These are phyloP conservation scores for Gobionotothen gibberifrons DNA, from an alignment of 2,797 vertebrate species.

Conservation along the genomic window DNA sequence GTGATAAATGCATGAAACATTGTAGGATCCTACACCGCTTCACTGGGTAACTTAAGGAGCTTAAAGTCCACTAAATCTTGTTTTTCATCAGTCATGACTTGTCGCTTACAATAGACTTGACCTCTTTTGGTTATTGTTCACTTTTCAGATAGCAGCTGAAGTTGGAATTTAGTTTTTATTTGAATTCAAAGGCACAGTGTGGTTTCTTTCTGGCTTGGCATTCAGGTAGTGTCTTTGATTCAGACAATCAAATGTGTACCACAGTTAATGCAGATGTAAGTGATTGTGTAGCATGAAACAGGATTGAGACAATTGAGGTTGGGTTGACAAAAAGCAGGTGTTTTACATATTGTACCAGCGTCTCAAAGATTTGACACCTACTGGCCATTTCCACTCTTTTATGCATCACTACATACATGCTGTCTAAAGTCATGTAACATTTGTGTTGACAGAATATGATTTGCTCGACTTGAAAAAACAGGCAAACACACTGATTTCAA, in stretches of 20 bases:
- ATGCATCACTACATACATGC: constrained; percentile 41
- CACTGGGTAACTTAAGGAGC: constrained; percentile 50
- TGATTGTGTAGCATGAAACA: constrained; percentile 46
- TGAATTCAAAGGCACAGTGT: constrained; percentile 26
- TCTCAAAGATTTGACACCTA: constrained; percentile 23
- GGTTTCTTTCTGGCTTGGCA: constrained; percentile 55
- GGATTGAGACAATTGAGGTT: constrained; percentile 53
- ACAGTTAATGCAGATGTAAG: constrained; percentile 58
- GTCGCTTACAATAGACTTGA: constrained; percentile 27
- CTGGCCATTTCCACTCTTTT: constrained; percentile 22
- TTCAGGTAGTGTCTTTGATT: constrained; percentile 61
- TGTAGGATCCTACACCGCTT: constrained; percentile 62
- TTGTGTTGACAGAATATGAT: constrained; percentile 35
- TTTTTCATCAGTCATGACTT: constrained; percentile 34
- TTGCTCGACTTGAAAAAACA: constrained; percentile 34
- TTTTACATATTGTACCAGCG: constrained; percentile 4
- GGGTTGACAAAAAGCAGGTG: constrained; percentile 26
- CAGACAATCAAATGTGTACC: constrained; percentile 83
- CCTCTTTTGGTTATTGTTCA: constrained; percentile 18
- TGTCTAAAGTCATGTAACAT: constrained; percentile 48
- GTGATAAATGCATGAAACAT: constrained; percentile 79
- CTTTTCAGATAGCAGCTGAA: constrained; percentile 20
- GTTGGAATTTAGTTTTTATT: constrained; percentile 30
- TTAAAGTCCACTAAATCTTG: constrained; percentile 33
- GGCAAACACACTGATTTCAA: constrained; percentile 13